Base-by-base conservation (phyloP, 2,113 vertebrate species). In the Lasiurus cinereus region DNA sequence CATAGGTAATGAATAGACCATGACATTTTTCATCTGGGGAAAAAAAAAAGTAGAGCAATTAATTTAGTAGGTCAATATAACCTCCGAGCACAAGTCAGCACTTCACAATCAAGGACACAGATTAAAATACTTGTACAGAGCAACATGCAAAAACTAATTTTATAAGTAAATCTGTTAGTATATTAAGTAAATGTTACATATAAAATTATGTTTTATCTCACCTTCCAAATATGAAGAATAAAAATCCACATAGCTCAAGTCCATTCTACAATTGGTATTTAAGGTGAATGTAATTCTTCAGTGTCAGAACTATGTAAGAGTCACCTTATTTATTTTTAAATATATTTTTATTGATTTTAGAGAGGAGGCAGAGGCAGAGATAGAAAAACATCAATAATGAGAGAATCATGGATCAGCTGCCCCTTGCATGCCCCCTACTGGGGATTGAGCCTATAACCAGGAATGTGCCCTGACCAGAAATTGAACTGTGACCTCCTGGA, bases 1-100 rank as follows among this genome's bases (percentile, higher is more conserved):
- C 0, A 98, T 92, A 10, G 99, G 99, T 91, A 99, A 95, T 3
- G 98, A 98, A 98, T 99, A 99, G 80, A 99, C 99, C 96, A 98
- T 92, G 0, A 99, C 97, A 72, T 96, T 99, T 97, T 98, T 99
- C 97, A 98, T 98, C 99, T 99, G 89, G 54, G 39, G 39, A 80
- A 83, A 39, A 86, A 86, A 89, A 94, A 90, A 96, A 77, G 12
- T 4, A 87, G 9, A 93, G 66, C 50, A 91, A 94, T 80, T 83
- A 84, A 90, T 84, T 54, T 46, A 91, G 52, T 39, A 27, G 19
- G 18, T 88, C n/a, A 94, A 19, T 29, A 78, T 48, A 83, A 62
- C 12, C 21, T 43, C 64, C 1, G 7, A 82, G 21, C 10, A 67
- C 46, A 76, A 67, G 24, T 36, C 1, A 76, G 36, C 24, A 31